Evolutionary conservation across 2,888 invertebrate species (phyloP).

Genomic region (Marronus borbonicus): DNA sequence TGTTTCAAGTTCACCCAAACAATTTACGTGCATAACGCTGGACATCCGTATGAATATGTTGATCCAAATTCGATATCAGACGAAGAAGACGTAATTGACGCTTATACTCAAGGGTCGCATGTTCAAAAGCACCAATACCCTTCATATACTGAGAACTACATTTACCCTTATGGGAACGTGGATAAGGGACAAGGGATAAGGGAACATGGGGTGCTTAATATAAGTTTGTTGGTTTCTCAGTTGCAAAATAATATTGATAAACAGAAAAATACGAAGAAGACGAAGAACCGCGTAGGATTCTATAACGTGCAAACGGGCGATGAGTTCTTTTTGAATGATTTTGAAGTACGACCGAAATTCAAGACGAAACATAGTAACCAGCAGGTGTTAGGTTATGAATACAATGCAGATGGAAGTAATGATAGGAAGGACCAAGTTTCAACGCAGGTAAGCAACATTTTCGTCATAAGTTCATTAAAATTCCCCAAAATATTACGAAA

Average conservation of each 20-base stretch:
- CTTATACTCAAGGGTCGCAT: not conserved
- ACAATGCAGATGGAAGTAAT: slow-evolving; percentile 9
- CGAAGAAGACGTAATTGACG: not conserved
- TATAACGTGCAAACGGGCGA: slow-evolving; percentile 52
- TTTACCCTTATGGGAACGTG: slow-evolving; percentile 25
- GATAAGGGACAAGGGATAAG: no score
- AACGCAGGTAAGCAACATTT: slow-evolving; percentile 23
- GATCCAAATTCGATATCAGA: not conserved
- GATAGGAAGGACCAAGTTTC: slow-evolving; percentile 15
- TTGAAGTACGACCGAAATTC: slow-evolving; percentile 48
- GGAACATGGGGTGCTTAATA: slow-evolving; percentile 7
- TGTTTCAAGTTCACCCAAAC: not conserved
- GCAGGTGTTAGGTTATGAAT: slow-evolving; percentile 41
- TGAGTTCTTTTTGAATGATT: slow-evolving; percentile 50
- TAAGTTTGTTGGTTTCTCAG: not conserved
- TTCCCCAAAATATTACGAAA: no score
- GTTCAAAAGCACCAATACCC: slow-evolving; percentile 19
- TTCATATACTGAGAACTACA: slow-evolving; percentile 9
- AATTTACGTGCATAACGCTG: slow-evolving; percentile 13
- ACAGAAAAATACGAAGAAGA: not conserved
- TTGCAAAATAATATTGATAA: not conserved
- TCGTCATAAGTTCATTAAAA: no score
- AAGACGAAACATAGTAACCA: slow-evolving; percentile 47
- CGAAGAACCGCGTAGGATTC: slow-evolving; percentile 35
- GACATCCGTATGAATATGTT: not conserved